phyloP scores from a whole-genome alignment of 2,888 invertebrate species.

The Rotaria sp. region DNA sequence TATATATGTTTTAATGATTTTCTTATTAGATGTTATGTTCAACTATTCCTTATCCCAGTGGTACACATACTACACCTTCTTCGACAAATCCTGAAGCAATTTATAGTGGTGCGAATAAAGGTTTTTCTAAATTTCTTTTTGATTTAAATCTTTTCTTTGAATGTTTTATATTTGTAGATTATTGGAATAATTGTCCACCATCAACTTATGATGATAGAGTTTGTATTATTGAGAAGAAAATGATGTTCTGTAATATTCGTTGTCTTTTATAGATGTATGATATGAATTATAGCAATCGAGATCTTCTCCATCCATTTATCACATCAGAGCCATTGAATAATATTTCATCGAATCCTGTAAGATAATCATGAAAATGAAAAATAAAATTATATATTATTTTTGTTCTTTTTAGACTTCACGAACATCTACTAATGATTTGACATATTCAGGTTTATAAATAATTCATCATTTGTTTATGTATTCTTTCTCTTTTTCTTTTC shows the following conservation, averaged over 20 bases:
- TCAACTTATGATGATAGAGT: neutral
- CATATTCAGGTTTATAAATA: slow-evolving; percentile 16
- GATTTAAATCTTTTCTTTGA: too few relatives aligned
- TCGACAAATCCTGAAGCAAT: neutral
- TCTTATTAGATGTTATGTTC: neutral
- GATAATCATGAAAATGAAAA: neutral
- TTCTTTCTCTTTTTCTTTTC: neutral
- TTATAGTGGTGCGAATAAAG: neutral
- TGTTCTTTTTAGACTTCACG: neutral
- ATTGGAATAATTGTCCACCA: neutral
- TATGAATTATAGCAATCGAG: neutral
- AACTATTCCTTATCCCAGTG: neutral
- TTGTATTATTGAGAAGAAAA: neutral
- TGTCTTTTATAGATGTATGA: neutral
- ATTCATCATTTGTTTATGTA: neutral
- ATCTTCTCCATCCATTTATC: slow-evolving; percentile 21
- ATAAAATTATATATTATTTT: neutral
- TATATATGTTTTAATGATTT: neutral
- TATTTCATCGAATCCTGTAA: neutral
- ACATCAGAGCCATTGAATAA: neutral
- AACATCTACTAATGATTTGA: neutral
- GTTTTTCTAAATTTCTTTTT: neutral
- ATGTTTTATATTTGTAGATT: neutral
- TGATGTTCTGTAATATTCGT: too few relatives aligned
- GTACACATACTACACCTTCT: neutral